Conservation (phyloP, 30 jellyfish, hydroid and myxozoan species). For the Rhopilema esculentum region DNA sequence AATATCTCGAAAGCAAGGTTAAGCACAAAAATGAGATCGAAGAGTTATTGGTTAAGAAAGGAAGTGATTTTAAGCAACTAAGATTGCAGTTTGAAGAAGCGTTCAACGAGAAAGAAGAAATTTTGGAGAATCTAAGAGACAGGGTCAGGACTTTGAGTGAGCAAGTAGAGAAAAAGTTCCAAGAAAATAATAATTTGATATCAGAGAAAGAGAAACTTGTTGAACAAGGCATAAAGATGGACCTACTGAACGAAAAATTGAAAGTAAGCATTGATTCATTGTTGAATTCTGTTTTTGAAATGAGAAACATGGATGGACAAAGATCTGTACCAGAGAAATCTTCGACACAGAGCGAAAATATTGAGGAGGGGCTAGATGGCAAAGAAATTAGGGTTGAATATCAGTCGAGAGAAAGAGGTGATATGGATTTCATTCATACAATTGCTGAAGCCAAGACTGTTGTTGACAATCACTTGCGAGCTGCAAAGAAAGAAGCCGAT, state of each 20-base stretch:
- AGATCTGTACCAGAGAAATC: background rate
- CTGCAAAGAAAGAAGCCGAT: background rate
- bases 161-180: constrained; percentile 25
- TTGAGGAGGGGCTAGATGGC: background rate
- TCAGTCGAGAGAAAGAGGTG: background rate
- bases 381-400: background rate
- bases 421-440: constrained; percentile 4
- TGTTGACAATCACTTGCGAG: constrained; percentile 20
- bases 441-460: constrained; percentile 19
- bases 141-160: constrained; percentile 31
- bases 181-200: constrained; percentile 13
- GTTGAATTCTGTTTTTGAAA: constrained; percentile 25
- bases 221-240: constrained; percentile 33
- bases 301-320: background rate
- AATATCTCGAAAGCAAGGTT: background rate
- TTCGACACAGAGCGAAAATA: background rate
- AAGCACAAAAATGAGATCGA: constrained; percentile 81
- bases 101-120: constrained; percentile 63
- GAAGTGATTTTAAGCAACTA: constrained; percentile 68
- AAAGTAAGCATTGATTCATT: constrained; percentile 49
- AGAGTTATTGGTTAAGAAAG: constrained; percentile 56
- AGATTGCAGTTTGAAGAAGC: constrained; percentile 83
- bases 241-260: constrained; percentile 29
- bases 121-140: constrained; percentile 67
- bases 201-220: constrained; percentile 45